These are phyloP conservation scores for Drosophila diplacantha DNA, from an alignment of 2,888 invertebrate genomes.

Conservation along the genomic window DNA sequence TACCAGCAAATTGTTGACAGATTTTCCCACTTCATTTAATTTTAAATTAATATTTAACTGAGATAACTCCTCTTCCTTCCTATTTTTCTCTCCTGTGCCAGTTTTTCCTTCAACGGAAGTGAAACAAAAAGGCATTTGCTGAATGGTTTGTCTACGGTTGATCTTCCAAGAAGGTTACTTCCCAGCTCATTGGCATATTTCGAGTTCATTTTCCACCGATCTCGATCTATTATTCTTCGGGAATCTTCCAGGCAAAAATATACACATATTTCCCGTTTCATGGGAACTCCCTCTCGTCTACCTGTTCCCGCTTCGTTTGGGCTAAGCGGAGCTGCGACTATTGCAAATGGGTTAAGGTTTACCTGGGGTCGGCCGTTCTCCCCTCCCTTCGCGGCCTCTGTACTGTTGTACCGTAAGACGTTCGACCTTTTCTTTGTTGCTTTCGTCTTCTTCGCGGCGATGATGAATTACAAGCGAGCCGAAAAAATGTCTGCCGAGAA, in stretches of 20 bases:
- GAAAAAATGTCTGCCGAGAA: constrained; percentile 43
- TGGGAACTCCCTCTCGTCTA: constrained; percentile 17
- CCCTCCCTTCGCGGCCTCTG: constrained; percentile 11
- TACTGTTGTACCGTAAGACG: constrained; percentile 33
- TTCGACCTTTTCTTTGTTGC: constrained; percentile 39
- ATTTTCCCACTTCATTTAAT: background rate
- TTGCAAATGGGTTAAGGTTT: constrained; percentile 59
- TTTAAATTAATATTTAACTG: background rate
- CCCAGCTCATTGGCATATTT: constrained; percentile 19
- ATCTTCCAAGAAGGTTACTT: constrained; percentile 23
- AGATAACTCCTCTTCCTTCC: background rate
- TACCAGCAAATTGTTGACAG: background rate
- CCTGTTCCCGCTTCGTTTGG: constrained; percentile 22
- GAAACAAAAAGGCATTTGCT: constrained; percentile 11
- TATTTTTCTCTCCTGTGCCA: no score
- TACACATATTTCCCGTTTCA: constrained; percentile 10
- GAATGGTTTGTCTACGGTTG: constrained; percentile 8
- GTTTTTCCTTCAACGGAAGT: constrained; percentile 14
- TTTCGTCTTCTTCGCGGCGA: constrained; percentile 34
- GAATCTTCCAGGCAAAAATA: constrained; percentile 18
- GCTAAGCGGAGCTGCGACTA: constrained; percentile 23
- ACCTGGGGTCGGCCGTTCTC: constrained; percentile 56
- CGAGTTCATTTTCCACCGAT: constrained; percentile 21
- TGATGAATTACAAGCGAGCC: constrained; percentile 65
- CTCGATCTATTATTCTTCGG: constrained; percentile 7